Evolutionary conservation across 2,888 invertebrate species (phyloP), one percentile per base, ranked within the genome.

Genomic region (Acrocera orbiculus): DNA sequence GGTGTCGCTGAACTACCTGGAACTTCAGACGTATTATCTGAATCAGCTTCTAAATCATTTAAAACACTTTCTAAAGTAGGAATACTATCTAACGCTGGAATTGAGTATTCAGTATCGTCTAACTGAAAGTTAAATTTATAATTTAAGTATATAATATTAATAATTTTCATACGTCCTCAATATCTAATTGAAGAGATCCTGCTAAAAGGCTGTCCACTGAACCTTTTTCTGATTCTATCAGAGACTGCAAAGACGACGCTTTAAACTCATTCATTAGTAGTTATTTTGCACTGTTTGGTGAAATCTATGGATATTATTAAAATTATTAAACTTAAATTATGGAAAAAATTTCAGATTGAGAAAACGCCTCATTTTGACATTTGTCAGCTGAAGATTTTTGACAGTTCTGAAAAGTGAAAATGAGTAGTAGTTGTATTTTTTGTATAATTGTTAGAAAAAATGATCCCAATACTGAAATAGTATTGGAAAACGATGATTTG

Each of bases 1-100:
- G 63, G 63, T 8, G 60, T 61, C 1, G 58, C 53, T n/a, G 48
- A 45, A 13, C 24, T 16, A 27, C 15, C 17, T 7, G 54, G 53
- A 26, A 51, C 42, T 34, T 64, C 50, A 1, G 59, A 60, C 16
- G 62, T 63, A 16, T 67, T 70, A 39, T 75, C 67, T 14, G 72
- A 72, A 40, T 68, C 71, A 22, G 69, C 71, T 45, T 73, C 74
- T 46, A 70, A 65, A 52, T 82, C 82, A 61, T 79, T 80, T 29
- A 85, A 58, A 46, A 85, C 79, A 50, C 80, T 81, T 55, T 83
- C 85, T 46, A 86, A 58, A 1, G 83, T 76, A 11, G 81, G 83
- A 40, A 77, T 65, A 43, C 72, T 68, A 38, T 73, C 75, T 36
- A 79, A 69, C n/a, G 75, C 69, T 28, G 80, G 79, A 49, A 85